Evolutionary conservation across 2,113 vertebrate species (phyloP).

Genomic region (Chaenocephalus aceratus): DNA sequence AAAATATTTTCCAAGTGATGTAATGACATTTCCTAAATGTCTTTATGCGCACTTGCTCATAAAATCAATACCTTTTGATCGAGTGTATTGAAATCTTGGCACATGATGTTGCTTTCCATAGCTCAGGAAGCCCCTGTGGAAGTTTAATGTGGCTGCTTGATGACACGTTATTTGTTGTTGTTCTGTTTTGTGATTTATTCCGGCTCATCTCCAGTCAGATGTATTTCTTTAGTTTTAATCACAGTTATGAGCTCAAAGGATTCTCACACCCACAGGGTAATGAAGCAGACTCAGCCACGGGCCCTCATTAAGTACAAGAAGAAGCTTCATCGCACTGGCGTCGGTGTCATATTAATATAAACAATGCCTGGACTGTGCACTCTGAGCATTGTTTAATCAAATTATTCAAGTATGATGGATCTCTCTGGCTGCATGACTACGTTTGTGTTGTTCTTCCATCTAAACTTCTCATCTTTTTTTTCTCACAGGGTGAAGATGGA

Average conservation of each 20-base stretch:
- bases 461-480: constrained; percentile 23
- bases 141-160: not conserved
- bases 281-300: not conserved
- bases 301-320: not conserved
- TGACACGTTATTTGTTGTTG: not conserved
- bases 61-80: too few species aligned
- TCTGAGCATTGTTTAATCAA: not conserved
- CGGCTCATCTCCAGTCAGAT: not conserved
- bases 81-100: too few species aligned
- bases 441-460: not conserved
- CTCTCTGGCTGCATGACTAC: not conserved
- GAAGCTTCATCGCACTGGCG: not conserved
- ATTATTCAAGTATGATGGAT: not conserved
- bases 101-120: too few species aligned
- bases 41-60: too few species aligned
- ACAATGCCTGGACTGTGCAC: not conserved
- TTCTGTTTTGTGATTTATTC: not conserved
- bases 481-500: constrained; percentile 90
- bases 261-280: not conserved
- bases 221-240: constrained; percentile 17
- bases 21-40: too few species aligned
- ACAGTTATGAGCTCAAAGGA: constrained; percentile 11
- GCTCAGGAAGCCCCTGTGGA: too few species aligned
- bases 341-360: constrained; percentile 4
- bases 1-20: too few species aligned